These are phyloP conservation scores for Raja brachyura DNA, from an alignment of 2,113 vertebrate genomes.

Conservation along the genomic window DNA sequence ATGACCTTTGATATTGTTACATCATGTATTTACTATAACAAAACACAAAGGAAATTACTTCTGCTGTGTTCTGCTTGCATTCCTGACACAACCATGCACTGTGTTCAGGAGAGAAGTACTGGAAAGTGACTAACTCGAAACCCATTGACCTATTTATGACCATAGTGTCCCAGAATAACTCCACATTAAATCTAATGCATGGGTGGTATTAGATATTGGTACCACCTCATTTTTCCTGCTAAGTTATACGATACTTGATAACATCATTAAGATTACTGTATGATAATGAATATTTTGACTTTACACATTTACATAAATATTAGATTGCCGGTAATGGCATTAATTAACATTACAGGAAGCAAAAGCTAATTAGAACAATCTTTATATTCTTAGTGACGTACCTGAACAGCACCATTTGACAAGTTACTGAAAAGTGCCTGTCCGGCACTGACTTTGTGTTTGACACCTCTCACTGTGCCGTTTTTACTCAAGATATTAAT, in stretches of 20 bases:
- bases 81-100: not conserved
- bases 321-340: not conserved
- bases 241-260: not conserved
- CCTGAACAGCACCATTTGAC: constrained; percentile 64
- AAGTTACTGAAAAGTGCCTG: constrained; percentile 89
- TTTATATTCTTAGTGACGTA: constrained; percentile 56
- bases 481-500: constrained; percentile 97
- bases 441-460: constrained; percentile 93
- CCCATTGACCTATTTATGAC: not conserved
- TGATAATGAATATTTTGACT: not conserved
- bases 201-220: not conserved
- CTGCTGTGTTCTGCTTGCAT: not conserved
- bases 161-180: not conserved
- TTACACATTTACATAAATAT: constrained; percentile 16
- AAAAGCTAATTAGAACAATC: not conserved
- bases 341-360: not conserved
- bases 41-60: not conserved
- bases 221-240: not conserved
- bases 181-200: not conserved
- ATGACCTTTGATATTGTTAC: constrained; percentile 7
- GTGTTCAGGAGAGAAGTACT: not conserved
- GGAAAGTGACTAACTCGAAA: not conserved
- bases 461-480: constrained; percentile 89
- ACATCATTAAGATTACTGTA: not conserved
- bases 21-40: constrained; percentile 19